Conservation (phyloP, 2,888 invertebrate species). For the Hydraecia micacea region DNA sequence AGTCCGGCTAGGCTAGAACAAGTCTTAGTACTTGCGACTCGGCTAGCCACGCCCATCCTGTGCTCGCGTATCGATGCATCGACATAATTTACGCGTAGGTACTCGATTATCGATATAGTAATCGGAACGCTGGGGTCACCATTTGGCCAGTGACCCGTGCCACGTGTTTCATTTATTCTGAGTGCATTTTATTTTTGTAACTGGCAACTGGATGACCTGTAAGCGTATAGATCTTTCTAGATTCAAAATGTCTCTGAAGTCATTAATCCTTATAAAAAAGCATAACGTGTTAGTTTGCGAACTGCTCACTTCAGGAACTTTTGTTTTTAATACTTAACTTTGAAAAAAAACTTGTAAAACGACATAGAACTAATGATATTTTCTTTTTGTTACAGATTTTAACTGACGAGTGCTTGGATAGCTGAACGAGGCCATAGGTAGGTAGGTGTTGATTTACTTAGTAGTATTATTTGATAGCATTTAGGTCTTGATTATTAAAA, state of each 20-base stretch:
- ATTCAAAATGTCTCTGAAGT: conserved; percentile 17
- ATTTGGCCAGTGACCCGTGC: conserved; percentile 76
- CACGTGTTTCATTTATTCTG: conserved; percentile 72
- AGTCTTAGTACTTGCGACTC: conserved; percentile 76
- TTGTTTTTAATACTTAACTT: neutral
- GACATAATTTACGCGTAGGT: conserved; percentile 67
- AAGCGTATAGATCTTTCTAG: conserved; percentile 22
- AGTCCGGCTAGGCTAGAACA: conserved; percentile 72
- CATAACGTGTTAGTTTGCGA: neutral
- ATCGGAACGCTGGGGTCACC: conserved; percentile 73
- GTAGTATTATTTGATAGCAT: conserved; percentile 1
- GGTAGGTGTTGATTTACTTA: conserved; percentile 43
- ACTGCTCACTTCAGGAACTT: neutral
- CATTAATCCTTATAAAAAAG: neutral
- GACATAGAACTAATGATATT: conserved; percentile 22
- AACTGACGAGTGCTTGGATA: conserved; percentile 78
- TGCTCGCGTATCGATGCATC: conserved; percentile 67
- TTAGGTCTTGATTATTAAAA: neutral
- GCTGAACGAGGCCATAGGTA: conserved; percentile 87
- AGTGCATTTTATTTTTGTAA: conserved; percentile 49
- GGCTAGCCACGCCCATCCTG: conserved; percentile 77
- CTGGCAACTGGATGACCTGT: conserved; percentile 12
- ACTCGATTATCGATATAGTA: conserved; percentile 75
- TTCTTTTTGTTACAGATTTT: conserved; percentile 81
- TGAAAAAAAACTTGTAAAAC: neutral